Evolutionary conservation across 92 coral and sea anemone genomes (phyloP).

Genomic region (Parazoanthus atlanticus): DNA sequence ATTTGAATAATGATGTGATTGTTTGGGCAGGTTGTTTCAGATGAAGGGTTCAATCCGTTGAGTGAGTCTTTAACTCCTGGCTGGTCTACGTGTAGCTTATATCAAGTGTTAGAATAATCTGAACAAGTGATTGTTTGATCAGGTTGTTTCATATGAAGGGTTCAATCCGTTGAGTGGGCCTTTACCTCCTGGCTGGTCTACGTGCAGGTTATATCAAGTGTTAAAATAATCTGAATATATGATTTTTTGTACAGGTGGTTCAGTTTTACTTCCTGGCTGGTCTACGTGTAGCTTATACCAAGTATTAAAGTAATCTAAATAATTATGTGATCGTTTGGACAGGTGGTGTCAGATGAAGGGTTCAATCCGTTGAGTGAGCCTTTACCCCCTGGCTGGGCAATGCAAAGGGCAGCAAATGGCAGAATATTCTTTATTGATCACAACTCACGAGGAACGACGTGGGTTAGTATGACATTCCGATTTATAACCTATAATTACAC

Average conservation of each 20-base stretch:
- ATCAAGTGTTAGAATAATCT: too few species aligned
- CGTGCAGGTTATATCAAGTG: neutral
- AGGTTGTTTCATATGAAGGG: conserved; percentile 26
- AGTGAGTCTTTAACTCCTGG: conserved; percentile 91
- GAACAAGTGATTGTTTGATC: neutral
- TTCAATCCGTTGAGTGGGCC: conserved; percentile 66
- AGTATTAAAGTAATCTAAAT: neutral
- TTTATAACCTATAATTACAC: neutral
- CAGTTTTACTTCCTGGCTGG: neutral
- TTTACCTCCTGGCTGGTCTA: conserved; percentile 74
- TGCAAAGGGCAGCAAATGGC: conserved; percentile 88
- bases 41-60: conserved; percentile 46
- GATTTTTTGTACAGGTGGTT: neutral
- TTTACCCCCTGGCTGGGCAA: conserved; percentile 97
- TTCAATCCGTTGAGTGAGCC: conserved; percentile 70
- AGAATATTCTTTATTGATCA: conserved; percentile 92
- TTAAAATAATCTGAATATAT: neutral
- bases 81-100: neutral
- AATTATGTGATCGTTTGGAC: neutral
- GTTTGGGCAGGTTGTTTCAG: conserved; percentile 2
- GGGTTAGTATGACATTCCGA: conserved; percentile 68
- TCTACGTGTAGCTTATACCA: neutral
- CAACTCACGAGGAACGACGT: conserved; percentile 84
- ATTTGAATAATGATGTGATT: neutral
- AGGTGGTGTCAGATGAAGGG: conserved; percentile 36